Percentiles rank a stretch among this genome's conserved stretches.
These are phyloP conservation scores for Rhinichthys osculus DNA, from an alignment of 2,797 vertebrate genomes.

Conservation along the genomic window DNA sequence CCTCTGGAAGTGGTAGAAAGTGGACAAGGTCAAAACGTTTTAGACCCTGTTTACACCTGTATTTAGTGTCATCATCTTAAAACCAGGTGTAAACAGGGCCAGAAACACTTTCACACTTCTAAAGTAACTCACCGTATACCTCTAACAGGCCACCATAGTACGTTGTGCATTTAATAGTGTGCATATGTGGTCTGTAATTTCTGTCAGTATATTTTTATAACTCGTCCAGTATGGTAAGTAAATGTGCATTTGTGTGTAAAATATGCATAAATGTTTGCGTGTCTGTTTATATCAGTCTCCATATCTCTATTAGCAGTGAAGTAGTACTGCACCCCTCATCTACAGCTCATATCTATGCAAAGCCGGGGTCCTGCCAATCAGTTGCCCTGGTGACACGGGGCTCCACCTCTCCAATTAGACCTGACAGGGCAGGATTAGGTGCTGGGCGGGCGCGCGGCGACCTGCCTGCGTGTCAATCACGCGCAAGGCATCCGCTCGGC, in stretches of 20 bases:
- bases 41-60: too few relatives aligned
- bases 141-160: slow-evolving; percentile 24
- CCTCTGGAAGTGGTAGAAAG: too few relatives aligned
- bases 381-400: slow-evolving; percentile 84
- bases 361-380: slow-evolving; percentile 87
- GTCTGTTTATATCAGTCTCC: slow-evolving; percentile 57
- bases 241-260: slow-evolving; percentile 63
- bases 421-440: slow-evolving; percentile 89
- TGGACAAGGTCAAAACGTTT: too few relatives aligned
- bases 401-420: slow-evolving; percentile 88
- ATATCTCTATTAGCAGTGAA: slow-evolving; percentile 82
- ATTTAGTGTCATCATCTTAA: too few relatives aligned
- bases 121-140: slow-evolving; percentile 53
- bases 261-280: slow-evolving; percentile 47
- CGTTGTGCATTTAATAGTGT: slow-evolving; percentile 22
- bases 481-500: slow-evolving; percentile 81
- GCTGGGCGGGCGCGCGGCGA: slow-evolving; percentile 81
- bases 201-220: slow-evolving; percentile 10
- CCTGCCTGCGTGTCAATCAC: slow-evolving; percentile 86
- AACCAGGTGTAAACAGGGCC: too few relatives aligned
- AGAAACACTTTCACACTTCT: not conserved
- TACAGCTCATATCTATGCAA: slow-evolving; percentile 87
- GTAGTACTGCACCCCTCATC: slow-evolving; percentile 64
- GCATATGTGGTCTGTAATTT: not conserved
- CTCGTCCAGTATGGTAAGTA: slow-evolving; percentile 50